These are phyloP conservation scores for Pocillopora meandrina DNA, from an alignment of 92 coral and sea anemone genomes.

Conservation along the genomic window DNA sequence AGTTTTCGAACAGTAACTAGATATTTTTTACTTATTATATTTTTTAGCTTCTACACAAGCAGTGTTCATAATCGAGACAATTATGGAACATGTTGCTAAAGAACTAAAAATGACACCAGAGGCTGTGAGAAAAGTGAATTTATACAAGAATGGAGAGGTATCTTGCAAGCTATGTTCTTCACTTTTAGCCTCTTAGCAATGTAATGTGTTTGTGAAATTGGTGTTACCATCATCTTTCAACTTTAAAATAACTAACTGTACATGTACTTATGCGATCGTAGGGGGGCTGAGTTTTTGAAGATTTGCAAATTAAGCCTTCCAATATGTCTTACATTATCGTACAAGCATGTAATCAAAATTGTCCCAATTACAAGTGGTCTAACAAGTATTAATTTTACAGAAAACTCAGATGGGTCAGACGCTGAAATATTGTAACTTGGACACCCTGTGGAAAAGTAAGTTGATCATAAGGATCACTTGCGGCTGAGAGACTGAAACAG, in stretches of 20 bases:
- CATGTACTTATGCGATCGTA: too few species aligned
- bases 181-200: neutral
- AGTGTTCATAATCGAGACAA: conserved; percentile 77
- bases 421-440: conserved; percentile 65
- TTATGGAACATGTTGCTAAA: conserved; percentile 93
- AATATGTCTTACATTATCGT: too few species aligned
- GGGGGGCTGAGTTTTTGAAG: too few species aligned
- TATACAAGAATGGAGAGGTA: conserved; percentile 92
- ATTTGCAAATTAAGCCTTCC: too few species aligned
- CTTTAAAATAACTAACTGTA: too few species aligned
- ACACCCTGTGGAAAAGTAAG: conserved; percentile 72
- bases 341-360: too few species aligned
- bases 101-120: conserved; percentile 78
- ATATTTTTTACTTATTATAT: neutral
- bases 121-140: conserved; percentile 73
- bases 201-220: too few species aligned
- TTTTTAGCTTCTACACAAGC: conserved; percentile 74
- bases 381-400: conserved; percentile 24
- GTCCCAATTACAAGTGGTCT: too few species aligned
- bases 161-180: neutral
- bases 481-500: too few species aligned
- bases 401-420: conserved; percentile 56
- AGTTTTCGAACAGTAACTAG: neutral
- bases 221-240: too few species aligned
- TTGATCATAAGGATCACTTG: too few species aligned